A percentile compares a stretch with the other conserved stretches of the same genome.
These are phyloP conservation scores for Nymphicus hollandicus DNA, from an alignment of 2,113 vertebrate species.

Conservation along the genomic window DNA sequence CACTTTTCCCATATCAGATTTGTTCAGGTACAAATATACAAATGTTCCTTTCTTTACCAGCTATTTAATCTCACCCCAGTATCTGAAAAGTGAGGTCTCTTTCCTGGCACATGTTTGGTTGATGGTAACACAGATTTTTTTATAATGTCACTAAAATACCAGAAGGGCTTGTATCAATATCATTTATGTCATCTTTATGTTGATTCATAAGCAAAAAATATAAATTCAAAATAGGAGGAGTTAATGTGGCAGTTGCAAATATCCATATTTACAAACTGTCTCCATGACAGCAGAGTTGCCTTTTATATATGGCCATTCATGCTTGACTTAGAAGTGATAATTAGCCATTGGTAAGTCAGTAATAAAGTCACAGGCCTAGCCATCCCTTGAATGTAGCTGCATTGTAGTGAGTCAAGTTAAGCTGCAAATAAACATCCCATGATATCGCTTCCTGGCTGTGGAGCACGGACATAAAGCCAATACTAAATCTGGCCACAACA, in stretches of 20 bases:
- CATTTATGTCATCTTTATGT: neutral
- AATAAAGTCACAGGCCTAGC: neutral
- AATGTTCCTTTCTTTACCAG: neutral
- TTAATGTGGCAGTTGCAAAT: neutral
- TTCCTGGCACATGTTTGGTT: neutral
- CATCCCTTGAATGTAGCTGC: neutral
- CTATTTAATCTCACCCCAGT: neutral
- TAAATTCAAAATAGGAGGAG: neutral
- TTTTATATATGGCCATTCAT: neutral
- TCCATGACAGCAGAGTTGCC: neutral
- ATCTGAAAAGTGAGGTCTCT: neutral
- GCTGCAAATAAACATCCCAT: neutral
- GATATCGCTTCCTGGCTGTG: constrained; percentile 9
- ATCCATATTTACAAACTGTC: neutral
- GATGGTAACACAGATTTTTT: neutral
- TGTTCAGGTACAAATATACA: neutral
- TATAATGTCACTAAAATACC: neutral
- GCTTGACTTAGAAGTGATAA: neutral
- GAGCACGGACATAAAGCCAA: neutral
- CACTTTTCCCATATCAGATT: neutral
- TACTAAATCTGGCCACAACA: neutral
- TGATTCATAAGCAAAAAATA: neutral
- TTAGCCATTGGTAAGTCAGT: neutral
- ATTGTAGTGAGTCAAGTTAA: neutral
- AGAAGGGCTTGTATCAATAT: neutral